Evolutionary conservation across 2,888 invertebrate species (phyloP), one percentile per base, ranked within the genome.

Genomic region (Calephelis perditalis): DNA sequence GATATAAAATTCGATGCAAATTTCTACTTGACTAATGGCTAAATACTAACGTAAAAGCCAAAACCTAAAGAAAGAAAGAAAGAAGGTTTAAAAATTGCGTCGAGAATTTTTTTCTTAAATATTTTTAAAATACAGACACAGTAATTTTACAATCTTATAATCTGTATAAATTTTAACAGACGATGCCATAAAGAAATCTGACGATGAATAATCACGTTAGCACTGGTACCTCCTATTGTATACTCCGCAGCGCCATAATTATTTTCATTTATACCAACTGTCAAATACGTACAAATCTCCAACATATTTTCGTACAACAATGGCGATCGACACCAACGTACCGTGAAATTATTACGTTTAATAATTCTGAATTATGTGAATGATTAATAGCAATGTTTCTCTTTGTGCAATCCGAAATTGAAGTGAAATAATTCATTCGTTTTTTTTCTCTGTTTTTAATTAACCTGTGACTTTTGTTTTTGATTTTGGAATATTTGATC

Each of bases 151-250:
- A 26, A 26, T 26, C 26, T 26, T 4, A 26, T 26, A 26, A 26
- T 26, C 26, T 26, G 26, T 26, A 26, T 26, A 81, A 81, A 82
- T 84, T 81, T 86, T 86, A 84, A 81, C 82, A 79, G 82, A 79
- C 74, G 73, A 68, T 62, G 77, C 76, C 72, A 81, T 84, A 85
- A 85, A 83, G 81, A 78, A 81, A 80, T 85, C 83, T 68, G 64
- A 67, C 70, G 73, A 76, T 85, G 84, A 87, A 85, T 84, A 81
- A 87, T 85, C 80, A 80, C 79, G 75, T 81, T 82, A 79, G 69
- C 74, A 71, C 74, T 70, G 74, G 71, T 63, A 72, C 76, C 78
- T 82, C 81, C 81, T 77, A 77, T 79, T 78, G 76, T 73, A 40
- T 7, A 69, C 69, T 71, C 68, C 68, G 67, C 73, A 74, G 75